Percentiles rank a stretch among this genome's conserved stretches.
These are phyloP conservation scores for Podarcis lilfordi DNA, from an alignment of 2,797 vertebrate species.

Conservation along the genomic window DNA sequence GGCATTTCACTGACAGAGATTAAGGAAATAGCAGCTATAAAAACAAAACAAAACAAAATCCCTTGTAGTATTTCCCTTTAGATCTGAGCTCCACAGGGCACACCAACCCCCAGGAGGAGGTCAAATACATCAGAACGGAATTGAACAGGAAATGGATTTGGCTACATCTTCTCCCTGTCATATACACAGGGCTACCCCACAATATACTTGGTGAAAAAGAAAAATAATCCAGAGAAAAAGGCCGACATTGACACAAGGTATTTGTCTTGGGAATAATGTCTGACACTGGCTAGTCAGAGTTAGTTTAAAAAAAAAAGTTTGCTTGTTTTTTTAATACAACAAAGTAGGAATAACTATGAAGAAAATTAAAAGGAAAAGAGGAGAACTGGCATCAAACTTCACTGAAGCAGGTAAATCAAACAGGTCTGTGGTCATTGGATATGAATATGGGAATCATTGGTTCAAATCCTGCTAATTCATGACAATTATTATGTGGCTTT, in stretches of 20 bases:
- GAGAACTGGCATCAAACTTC: not conserved
- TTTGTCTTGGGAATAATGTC: not conserved
- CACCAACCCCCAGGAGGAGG: not conserved
- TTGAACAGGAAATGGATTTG: slow-evolving; percentile 17
- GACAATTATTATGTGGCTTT: not conserved
- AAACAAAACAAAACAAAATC: slow-evolving; percentile 10
- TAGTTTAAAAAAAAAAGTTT: not conserved
- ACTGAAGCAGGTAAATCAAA: too few relatives aligned
- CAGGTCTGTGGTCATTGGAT: not conserved
- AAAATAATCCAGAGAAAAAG: slow-evolving; percentile 2
- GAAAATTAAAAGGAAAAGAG: not conserved
- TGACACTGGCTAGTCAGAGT: not conserved
- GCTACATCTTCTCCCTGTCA: slow-evolving; percentile 16
- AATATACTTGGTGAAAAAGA: slow-evolving; percentile 7
- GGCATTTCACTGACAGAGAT: slow-evolving; percentile 25
- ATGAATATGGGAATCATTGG: not conserved
- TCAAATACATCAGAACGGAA: slow-evolving; percentile 26
- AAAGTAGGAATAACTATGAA: not conserved
- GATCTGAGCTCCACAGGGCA: slow-evolving; percentile 14
- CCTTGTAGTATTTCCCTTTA: not conserved
- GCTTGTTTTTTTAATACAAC: not conserved
- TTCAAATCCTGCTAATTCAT: not conserved
- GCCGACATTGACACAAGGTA: not conserved
- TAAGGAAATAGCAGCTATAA: slow-evolving; percentile 12
- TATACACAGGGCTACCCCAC: not conserved